phyloP scores from a whole-genome alignment of 2,113 vertebrate genomes.

The Sakesphorus luctuosus region DNA sequence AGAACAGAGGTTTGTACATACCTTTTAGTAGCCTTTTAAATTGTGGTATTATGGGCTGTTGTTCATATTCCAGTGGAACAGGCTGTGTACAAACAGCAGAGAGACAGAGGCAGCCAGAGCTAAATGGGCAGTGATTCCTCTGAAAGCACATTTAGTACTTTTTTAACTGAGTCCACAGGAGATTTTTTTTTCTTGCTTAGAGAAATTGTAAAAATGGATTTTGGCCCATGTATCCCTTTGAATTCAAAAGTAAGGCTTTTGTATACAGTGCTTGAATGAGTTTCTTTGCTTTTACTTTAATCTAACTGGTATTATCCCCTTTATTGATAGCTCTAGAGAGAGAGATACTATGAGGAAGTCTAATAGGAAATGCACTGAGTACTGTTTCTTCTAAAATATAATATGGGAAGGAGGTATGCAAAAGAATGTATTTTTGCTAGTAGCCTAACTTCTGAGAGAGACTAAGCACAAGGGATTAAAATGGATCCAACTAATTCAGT shows the following conservation, averaged over 20 bases:
- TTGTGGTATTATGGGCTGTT: fast-evolving
- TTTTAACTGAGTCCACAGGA: neutral
- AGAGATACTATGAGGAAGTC: slow-evolving; percentile 70
- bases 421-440: slow-evolving; percentile 82
- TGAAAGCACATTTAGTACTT: slow-evolving; percentile 28
- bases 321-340: slow-evolving; percentile 67
- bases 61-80: neutral
- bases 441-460: slow-evolving; percentile 75
- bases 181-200: neutral
- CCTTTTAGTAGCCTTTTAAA: neutral
- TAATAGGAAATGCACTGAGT: slow-evolving; percentile 82
- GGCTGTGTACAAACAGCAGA: neutral
- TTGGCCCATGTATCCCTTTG: neutral
- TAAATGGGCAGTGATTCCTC: neutral
- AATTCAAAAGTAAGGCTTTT: slow-evolving; percentile 40
- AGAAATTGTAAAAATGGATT: neutral
- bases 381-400: slow-evolving; percentile 72
- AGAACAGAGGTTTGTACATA: neutral
- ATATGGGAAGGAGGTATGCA: slow-evolving; percentile 63
- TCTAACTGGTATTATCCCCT: slow-evolving; percentile 65
- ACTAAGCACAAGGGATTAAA: slow-evolving; percentile 77
- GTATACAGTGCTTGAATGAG: slow-evolving; percentile 50
- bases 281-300: slow-evolving; percentile 70
- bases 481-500: slow-evolving; percentile 67
- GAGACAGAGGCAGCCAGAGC: neutral